phyloP scores from a whole-genome alignment of 2,113 vertebrate species.

The Tetraodon nigroviridis region DNA sequence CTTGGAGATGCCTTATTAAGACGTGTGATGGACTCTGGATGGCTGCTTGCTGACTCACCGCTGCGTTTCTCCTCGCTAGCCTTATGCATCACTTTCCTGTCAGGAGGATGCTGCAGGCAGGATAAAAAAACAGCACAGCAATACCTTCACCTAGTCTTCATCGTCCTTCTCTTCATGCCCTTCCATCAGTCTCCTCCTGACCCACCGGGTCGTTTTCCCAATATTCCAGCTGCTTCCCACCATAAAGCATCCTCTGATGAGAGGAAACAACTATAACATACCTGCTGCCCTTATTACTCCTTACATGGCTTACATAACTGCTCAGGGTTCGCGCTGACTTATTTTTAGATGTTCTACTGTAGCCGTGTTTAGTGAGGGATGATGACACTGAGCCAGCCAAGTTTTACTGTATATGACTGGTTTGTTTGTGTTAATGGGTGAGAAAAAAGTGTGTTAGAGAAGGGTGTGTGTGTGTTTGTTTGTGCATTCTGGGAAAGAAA shows the following conservation, averaged over 20 bases:
- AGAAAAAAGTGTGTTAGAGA: neutral
- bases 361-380: slow-evolving; percentile 3
- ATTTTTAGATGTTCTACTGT: slow-evolving; percentile 41
- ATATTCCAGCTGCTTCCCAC: neutral
- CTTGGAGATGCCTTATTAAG: slow-evolving; percentile 44
- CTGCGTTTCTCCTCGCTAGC: slow-evolving; percentile 49
- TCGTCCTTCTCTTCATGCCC: slow-evolving; percentile 2
- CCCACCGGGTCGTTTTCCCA: neutral
- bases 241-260: slow-evolving; percentile 1
- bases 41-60: slow-evolving; percentile 66
- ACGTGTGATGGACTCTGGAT: slow-evolving; percentile 56
- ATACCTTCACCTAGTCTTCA: slow-evolving; percentile 8
- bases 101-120: slow-evolving; percentile 54
- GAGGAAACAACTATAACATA: neutral
- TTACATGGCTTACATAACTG: slow-evolving; percentile 33
- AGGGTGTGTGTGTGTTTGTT: too few relatives aligned
- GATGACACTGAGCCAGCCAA: slow-evolving; percentile 5
- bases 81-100: slow-evolving; percentile 62
- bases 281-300: slow-evolving; percentile 17
- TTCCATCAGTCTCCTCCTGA: neutral
- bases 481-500: neutral
- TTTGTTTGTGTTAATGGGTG: too few relatives aligned
- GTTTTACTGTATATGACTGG: neutral
- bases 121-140: slow-evolving; percentile 24
- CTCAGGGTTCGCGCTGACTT: slow-evolving; percentile 35